Conservation (phyloP, 2,797 vertebrate genomes). For the Pipistrellus nathusii region DNA sequence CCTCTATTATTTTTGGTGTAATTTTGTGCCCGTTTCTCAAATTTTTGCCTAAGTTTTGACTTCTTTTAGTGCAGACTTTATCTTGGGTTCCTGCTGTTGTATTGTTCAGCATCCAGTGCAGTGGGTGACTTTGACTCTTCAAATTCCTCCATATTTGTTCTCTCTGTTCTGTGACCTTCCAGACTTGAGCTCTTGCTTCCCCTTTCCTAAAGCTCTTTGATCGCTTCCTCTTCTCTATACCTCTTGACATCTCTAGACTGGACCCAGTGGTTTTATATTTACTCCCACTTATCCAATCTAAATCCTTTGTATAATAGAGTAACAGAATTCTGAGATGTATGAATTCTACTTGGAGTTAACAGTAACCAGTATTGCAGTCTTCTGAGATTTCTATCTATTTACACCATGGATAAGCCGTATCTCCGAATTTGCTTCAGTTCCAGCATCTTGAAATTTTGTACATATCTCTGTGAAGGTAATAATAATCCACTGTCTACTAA, state of each 20-base stretch:
- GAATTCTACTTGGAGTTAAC: background rate
- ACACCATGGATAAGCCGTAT: background rate
- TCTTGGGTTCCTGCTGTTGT: background rate
- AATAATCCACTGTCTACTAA: background rate
- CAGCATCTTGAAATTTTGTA: constrained; percentile 19
- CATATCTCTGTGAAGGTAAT: background rate
- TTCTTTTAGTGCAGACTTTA: constrained; percentile 8
- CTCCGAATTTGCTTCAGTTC: constrained; percentile 16
- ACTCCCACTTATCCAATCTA: background rate
- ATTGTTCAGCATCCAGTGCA: background rate
- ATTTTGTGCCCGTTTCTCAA: background rate
- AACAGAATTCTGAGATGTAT: background rate
- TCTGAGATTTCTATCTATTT: background rate
- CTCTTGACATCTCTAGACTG: background rate
- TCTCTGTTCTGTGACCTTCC: background rate
- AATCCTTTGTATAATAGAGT: background rate
- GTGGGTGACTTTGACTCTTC: background rate
- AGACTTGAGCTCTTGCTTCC: background rate
- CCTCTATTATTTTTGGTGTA: background rate
- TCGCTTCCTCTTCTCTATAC: background rate
- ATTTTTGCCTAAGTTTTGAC: background rate
- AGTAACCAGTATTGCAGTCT: background rate
- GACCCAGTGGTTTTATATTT: background rate
- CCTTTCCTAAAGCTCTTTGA: background rate
- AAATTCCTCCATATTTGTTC: background rate